Evolutionary conservation across 1,140 invertebrate species (phyloP).

Genomic region (Zelostemma sp.): DNA sequence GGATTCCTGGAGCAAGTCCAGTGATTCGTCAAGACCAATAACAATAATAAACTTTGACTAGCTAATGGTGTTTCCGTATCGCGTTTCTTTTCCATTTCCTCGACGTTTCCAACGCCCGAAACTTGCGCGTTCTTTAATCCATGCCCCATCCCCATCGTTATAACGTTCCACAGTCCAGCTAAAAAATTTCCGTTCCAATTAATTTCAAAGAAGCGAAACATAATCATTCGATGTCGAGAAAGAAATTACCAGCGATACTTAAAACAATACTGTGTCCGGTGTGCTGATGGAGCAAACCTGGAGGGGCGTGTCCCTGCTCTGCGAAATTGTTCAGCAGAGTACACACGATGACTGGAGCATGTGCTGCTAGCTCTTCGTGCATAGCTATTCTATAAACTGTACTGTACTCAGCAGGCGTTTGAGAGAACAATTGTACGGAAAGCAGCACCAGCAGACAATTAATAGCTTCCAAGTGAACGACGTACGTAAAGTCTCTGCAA

Average conservation of each 20-base stretch:
- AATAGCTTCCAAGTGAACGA: conserved; percentile 88
- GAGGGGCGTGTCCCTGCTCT: conserved; percentile 80
- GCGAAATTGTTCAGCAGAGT: conserved; percentile 84
- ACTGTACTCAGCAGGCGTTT: conserved; percentile 74
- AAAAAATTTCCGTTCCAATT: conserved; percentile 56
- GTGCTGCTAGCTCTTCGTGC: conserved; percentile 78
- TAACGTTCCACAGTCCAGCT: conserved; percentile 87
- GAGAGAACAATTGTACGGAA: conserved; percentile 89
- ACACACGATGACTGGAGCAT: conserved; percentile 82
- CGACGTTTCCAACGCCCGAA: conserved; percentile 51
- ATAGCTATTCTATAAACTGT: conserved; percentile 78
- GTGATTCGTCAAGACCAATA: conserved; percentile 93
- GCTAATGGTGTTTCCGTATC: conserved; percentile 79
- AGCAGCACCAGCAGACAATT: conserved; percentile 89
- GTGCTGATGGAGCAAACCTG: conserved; percentile 75
- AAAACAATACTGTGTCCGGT: conserved; percentile 85
- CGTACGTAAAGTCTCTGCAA: conserved; percentile 88
- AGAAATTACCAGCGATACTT: conserved; percentile 79
- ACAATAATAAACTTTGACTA: conserved; percentile 88
- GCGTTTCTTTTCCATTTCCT: conserved; percentile 63
- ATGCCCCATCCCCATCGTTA: conserved; percentile 75
- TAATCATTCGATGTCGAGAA: too few species aligned
- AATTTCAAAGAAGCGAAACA: too few species aligned
- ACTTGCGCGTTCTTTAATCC: conserved; percentile 69
- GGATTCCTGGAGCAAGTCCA: conserved; percentile 84